phyloP scores from a whole-genome alignment of 2,888 invertebrate genomes.

The Galerucella nymphaeae region DNA sequence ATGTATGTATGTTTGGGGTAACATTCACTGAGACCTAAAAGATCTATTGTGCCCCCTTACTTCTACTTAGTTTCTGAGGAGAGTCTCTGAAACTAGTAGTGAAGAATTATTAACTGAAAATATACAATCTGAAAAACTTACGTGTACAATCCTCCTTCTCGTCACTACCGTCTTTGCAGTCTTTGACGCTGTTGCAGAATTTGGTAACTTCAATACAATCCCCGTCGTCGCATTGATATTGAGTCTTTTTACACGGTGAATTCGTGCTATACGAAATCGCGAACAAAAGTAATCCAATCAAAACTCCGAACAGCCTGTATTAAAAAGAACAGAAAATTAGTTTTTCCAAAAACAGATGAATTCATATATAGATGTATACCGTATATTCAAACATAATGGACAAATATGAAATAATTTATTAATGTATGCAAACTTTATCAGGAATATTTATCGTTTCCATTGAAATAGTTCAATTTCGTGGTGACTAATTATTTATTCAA shows the following conservation, averaged over 20 bases:
- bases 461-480: background rate
- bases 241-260: conserved; percentile 60
- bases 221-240: conserved; percentile 67
- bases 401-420: background rate
- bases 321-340: background rate
- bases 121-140: conserved; percentile 66
- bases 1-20: too few species aligned
- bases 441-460: background rate
- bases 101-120: background rate
- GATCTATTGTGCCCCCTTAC: too few species aligned
- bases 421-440: background rate
- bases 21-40: too few species aligned
- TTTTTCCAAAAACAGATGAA: too few species aligned
- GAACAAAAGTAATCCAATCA: conserved; percentile 24
- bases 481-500: background rate
- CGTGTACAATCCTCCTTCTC: conserved; percentile 81
- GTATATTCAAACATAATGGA: background rate
- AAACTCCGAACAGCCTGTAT: conserved; percentile 32
- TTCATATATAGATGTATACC: too few species aligned
- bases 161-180: conserved; percentile 83
- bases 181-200: conserved; percentile 81
- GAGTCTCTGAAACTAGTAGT: too few species aligned
- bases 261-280: conserved; percentile 35
- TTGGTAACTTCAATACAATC: conserved; percentile 78
- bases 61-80: too few species aligned